Evolutionary conservation across 2,888 invertebrate species (phyloP), one percentile per base, ranked within the genome.

Genomic region (Lysandra coridon): DNA sequence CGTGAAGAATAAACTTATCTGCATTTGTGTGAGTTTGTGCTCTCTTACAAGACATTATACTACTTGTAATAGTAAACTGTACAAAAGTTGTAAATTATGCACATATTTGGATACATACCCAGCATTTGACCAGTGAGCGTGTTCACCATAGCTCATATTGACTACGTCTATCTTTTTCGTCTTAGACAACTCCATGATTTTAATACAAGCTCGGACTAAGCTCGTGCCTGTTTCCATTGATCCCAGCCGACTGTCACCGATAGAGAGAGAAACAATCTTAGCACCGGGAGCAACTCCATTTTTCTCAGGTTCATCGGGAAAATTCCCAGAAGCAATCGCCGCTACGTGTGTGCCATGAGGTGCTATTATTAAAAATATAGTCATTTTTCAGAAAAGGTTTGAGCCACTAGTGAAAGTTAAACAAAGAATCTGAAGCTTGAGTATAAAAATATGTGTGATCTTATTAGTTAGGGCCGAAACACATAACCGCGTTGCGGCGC

Each of bases 81-180:
- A 23, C 23, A 23, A 23, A 23, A 23, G 23, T 23, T 23, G 23
- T 23, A 23, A 23, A 23, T 23, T 23, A 23, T 23, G 23, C 23
- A 23, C 23, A 23, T 23, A 23, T 23, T 23, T 23, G 23, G 23
- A 23, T 23, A 23, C 23, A 23, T 23, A 98, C 98, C 99, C 99
- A 7, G 97, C 93, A 89, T 98, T 97, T 2, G 98, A 96, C 97
- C 98, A 98, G 89, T 98, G 97, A 0, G 98, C 96, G 85, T 98
- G 98, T 91, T 99, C 99, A 0, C 99, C 99, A 85, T 99, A 99
- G 87, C 99, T 99, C 98, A 99, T 99, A 90, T 99, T 99, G 83
- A 99, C 98, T 0, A 99, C 97, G 88, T 99, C 98, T 78, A 98
- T 95, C 84, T 95, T 95, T 84, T 91, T 93, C 1, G 86, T 91